Conservation (phyloP, 2,113 vertebrate species). For the Eretmodus cyanostictus region DNA sequence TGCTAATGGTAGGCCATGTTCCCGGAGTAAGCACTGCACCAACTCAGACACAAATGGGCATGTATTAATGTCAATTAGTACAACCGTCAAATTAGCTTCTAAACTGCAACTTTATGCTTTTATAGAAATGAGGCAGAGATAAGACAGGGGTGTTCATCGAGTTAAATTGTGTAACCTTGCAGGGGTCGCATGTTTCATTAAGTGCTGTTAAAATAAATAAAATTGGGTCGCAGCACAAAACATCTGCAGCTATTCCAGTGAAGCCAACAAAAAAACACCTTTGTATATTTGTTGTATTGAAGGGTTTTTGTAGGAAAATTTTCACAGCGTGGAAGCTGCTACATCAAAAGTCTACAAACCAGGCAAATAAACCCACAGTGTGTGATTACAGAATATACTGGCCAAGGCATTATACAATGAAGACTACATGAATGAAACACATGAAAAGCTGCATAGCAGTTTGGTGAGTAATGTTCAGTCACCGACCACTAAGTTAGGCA, state of each 20-base stretch:
- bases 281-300: not conserved
- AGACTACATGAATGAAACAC: not conserved
- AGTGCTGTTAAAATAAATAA: not conserved
- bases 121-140: not conserved
- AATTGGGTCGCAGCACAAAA: not conserved
- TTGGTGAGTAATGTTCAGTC: not conserved
- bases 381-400: not conserved
- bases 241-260: not conserved
- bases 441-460: not conserved
- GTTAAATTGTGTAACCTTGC: not conserved
- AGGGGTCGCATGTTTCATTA: not conserved
- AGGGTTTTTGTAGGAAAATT: fast-evolving
- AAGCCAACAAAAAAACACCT: not conserved
- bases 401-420: not conserved
- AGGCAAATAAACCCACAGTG: not conserved
- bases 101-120: not conserved
- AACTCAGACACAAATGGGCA: conserved; percentile 52
- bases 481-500: not conserved
- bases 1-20: conserved; percentile 58
- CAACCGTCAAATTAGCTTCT: conserved; percentile 55
- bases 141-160: not conserved
- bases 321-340: not conserved
- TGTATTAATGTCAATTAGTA: conserved; percentile 63
- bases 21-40: conserved; percentile 15
- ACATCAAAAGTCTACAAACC: not conserved